phyloP scores from a whole-genome alignment of 2,888 invertebrate species.

The Lycia hirtaria region DNA sequence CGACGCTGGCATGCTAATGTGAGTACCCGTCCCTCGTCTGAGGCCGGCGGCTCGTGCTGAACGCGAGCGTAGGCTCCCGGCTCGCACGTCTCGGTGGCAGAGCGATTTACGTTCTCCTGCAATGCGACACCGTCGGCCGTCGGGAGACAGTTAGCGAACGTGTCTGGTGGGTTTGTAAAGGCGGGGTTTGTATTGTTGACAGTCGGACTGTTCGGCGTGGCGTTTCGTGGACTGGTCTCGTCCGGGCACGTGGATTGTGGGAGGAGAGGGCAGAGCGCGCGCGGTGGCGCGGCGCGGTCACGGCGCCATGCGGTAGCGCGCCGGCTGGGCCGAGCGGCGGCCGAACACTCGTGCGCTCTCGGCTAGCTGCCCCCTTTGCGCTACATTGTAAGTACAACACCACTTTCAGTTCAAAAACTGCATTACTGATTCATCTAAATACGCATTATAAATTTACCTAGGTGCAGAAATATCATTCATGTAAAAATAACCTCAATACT shows the following conservation, averaged over 20 bases:
- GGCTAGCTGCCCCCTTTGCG: constrained; percentile 85
- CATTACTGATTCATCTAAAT: not conserved
- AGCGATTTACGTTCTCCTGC: constrained; percentile 63
- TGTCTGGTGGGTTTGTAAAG: constrained; percentile 18
- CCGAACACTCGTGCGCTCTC: constrained; percentile 78
- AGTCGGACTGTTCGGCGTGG: constrained; percentile 79
- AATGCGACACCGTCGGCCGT: constrained; percentile 72
- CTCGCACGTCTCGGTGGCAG: constrained; percentile 29
- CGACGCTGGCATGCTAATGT: constrained; percentile 84
- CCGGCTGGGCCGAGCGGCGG: constrained; percentile 79
- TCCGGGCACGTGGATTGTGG: constrained; percentile 49
- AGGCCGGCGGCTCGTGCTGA: constrained; percentile 8
- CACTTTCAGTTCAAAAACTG: not conserved
- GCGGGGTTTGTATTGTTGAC: constrained; percentile 63
- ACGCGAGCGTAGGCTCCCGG: not conserved
- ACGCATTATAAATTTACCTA: not conserved
- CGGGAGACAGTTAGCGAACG: constrained; percentile 35
- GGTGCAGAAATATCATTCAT: too few species aligned
- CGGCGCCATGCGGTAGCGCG: constrained; percentile 54
- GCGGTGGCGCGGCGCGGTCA: constrained; percentile 72
- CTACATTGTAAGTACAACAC: constrained; percentile 77
- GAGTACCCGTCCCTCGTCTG: constrained; percentile 62
- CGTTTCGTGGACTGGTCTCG: constrained; percentile 70
- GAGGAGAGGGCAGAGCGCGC: constrained; percentile 54
- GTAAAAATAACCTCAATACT: not conserved